These are phyloP conservation scores for Saimiri boliviensis DNA, from an alignment of 2,113 vertebrate species.

Conservation along the genomic window DNA sequence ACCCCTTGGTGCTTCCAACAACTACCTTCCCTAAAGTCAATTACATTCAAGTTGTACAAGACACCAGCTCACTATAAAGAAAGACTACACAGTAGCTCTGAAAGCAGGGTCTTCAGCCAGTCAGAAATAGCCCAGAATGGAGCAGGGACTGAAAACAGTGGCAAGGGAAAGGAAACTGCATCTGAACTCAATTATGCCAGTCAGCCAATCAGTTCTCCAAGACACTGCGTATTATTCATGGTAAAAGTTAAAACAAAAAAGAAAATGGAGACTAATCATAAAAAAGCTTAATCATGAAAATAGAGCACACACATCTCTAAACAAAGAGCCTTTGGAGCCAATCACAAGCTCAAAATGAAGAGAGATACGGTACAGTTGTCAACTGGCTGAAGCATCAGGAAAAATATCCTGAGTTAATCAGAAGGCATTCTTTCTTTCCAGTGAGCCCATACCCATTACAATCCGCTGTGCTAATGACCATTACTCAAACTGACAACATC, in stretches of 20 bases:
- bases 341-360: constrained; percentile 63
- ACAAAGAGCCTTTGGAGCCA: constrained; percentile 72
- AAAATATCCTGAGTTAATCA: constrained; percentile 74
- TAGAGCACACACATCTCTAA: constrained; percentile 60
- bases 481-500: constrained; percentile 71
- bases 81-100: not conserved
- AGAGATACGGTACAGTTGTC: constrained; percentile 64
- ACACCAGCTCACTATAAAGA: not conserved
- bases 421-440: constrained; percentile 73
- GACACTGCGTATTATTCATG: constrained; percentile 63
- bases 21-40: not conserved
- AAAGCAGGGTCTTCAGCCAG: not conserved
- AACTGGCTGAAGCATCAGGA: constrained; percentile 64
- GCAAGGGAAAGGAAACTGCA: constrained; percentile 46
- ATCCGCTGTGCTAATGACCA: constrained; percentile 72
- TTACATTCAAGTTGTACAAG: not conserved
- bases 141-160: not conserved
- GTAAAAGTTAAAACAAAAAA: constrained; percentile 77
- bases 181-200: constrained; percentile 70
- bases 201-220: constrained; percentile 69
- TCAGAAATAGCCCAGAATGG: not conserved
- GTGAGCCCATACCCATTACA: constrained; percentile 70
- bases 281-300: constrained; percentile 78
- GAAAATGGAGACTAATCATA: constrained; percentile 79
- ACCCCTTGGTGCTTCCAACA: not conserved